Evolutionary conservation across 2,113 vertebrate species (phyloP).

Genomic region (Fukomys damarensis): DNA sequence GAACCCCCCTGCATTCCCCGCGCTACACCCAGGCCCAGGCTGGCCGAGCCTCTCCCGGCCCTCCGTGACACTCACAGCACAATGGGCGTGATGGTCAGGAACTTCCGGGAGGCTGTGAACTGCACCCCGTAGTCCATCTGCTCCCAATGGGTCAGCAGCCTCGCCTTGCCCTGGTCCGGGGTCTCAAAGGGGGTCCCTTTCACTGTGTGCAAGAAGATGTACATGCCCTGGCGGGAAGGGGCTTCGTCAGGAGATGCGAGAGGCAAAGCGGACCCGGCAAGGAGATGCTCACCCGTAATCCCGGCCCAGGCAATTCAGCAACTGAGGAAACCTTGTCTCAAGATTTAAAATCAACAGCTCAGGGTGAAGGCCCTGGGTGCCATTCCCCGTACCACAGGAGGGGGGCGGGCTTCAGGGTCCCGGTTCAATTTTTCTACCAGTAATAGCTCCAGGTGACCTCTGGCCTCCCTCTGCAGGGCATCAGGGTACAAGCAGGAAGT

Average conservation of each 20-base stretch:
- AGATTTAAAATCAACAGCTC: background rate
- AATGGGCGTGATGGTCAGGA: constrained; percentile 98
- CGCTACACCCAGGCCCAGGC: background rate
- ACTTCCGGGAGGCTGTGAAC: constrained; percentile 97
- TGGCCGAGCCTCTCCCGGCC: background rate
- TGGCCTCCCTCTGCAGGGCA: background rate
- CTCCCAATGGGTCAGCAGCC: constrained; percentile 98
- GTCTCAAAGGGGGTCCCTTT: constrained; percentile 98
- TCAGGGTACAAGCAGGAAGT: background rate
- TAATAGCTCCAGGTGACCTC: background rate
- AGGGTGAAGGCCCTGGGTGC: background rate
- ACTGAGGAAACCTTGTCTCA: background rate
- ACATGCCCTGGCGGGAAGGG: constrained; percentile 92
- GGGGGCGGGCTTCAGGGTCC: background rate
- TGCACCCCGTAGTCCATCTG: constrained; percentile 99
- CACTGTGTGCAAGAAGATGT: constrained; percentile 96
- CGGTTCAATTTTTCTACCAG: background rate
- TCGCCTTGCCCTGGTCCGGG: constrained; percentile 96
- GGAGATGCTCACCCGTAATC: background rate
- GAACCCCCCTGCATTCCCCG: background rate
- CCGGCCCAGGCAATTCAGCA: background rate
- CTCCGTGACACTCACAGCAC: constrained; percentile 91
- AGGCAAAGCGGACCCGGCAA: background rate
- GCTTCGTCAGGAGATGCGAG: background rate
- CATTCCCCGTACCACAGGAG: background rate